These are phyloP conservation scores for Hydroisotoma schaefferi DNA, from an alignment of 2,888 invertebrate species.

Conservation along the genomic window DNA sequence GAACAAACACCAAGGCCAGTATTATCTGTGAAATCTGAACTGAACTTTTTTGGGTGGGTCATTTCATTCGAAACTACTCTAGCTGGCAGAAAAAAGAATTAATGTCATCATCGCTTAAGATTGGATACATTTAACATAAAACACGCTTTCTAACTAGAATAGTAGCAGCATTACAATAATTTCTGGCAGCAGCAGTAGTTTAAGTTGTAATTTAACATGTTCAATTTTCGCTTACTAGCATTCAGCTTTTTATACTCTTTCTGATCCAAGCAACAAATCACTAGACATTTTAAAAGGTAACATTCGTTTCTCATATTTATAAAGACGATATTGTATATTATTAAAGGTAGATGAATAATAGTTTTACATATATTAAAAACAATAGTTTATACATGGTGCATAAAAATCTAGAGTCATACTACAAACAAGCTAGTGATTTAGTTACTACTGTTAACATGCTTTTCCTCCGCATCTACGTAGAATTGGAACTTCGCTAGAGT, in stretches of 20 bases:
- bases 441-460: no score
- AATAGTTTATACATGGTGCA: neutral
- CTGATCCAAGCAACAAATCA: slow-evolving; percentile 18
- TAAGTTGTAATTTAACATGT: neutral
- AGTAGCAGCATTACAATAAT: neutral
- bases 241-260: slow-evolving; percentile 6
- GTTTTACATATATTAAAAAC: neutral
- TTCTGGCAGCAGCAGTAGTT: neutral
- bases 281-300: slow-evolving; percentile 30
- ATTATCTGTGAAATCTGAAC: neutral
- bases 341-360: slow-evolving; percentile 1
- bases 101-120: neutral
- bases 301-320: slow-evolving; percentile 25
- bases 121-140: neutral
- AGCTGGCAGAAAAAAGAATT: neutral
- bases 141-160: neutral
- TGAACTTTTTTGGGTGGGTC: neutral
- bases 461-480: no score
- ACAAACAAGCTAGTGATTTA: neutral
- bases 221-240: neutral
- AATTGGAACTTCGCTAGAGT: no score
- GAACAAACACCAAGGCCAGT: neutral
- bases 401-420: neutral
- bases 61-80: neutral
- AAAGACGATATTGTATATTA: no score